Evolutionary conservation across 2,113 vertebrate genomes (phyloP).

Genomic region (Anoplopoma fimbria): DNA sequence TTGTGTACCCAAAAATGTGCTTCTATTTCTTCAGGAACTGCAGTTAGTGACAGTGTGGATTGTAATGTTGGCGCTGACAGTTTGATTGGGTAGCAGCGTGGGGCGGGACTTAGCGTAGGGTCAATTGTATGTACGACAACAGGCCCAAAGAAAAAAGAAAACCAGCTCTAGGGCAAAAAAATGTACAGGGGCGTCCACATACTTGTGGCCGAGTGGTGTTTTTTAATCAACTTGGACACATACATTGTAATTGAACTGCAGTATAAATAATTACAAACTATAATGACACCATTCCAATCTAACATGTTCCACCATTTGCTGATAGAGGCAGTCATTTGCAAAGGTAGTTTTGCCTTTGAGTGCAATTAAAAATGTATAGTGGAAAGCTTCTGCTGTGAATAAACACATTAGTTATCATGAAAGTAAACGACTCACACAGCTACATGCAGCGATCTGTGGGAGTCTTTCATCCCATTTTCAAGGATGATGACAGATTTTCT

Average conservation of each 20-base stretch:
- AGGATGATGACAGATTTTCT: constrained; percentile 49
- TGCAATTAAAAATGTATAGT: constrained; percentile 64
- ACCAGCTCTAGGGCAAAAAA: background rate
- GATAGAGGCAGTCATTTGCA: constrained; percentile 46
- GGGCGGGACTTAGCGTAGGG: too few species aligned
- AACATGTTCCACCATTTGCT: constrained; percentile 29
- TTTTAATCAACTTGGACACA: background rate
- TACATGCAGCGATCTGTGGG: constrained; percentile 36
- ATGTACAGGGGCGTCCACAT: background rate
- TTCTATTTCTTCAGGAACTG: too few species aligned
- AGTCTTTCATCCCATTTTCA: constrained; percentile 47
- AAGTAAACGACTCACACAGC: constrained; percentile 53
- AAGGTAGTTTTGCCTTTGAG: constrained; percentile 56
- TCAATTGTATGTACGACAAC: background rate
- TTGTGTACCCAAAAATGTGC: too few species aligned
- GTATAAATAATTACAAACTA: constrained; percentile 30
- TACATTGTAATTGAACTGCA: constrained; percentile 13
- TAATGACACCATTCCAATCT: constrained; percentile 34
- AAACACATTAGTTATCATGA: constrained; percentile 47
- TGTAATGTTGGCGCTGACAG: too few species aligned
- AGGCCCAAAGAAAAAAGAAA: background rate
- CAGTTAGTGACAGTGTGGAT: too few species aligned
- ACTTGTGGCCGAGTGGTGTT: background rate
- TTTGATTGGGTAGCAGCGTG: too few species aligned
- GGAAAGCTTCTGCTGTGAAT: constrained; percentile 23